Conservation (phyloP, 1,140 invertebrate genomes). For the Grapholita molesta region DNA sequence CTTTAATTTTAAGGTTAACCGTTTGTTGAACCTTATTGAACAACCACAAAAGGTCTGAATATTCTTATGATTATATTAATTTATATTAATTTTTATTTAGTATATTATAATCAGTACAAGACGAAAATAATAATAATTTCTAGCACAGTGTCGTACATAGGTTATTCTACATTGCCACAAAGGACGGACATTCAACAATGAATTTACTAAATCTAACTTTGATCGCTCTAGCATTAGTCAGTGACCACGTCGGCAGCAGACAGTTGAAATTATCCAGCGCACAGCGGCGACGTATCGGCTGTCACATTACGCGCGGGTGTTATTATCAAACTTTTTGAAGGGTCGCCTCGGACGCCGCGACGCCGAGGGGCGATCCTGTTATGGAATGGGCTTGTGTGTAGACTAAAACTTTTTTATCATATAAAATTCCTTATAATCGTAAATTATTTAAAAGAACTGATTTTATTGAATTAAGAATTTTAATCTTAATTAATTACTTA, state of each 20-base stretch:
- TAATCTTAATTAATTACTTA: too few relatives aligned
- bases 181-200: neutral
- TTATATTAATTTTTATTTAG: too few relatives aligned
- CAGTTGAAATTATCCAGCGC: slow-evolving; percentile 60
- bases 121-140: too few relatives aligned
- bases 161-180: neutral
- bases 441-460: too few relatives aligned
- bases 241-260: slow-evolving; percentile 14
- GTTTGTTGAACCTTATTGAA: too few relatives aligned
- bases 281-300: slow-evolving; percentile 72
- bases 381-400: slow-evolving; percentile 34
- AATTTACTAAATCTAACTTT: neutral
- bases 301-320: slow-evolving; percentile 73
- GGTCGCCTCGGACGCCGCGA: slow-evolving; percentile 68
- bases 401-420: neutral
- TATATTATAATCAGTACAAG: too few relatives aligned
- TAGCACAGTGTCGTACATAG: too few relatives aligned
- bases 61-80: too few relatives aligned
- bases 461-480: too few relatives aligned
- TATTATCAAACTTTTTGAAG: slow-evolving; percentile 77
- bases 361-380: slow-evolving; percentile 43
- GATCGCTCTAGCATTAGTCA: slow-evolving; percentile 19
- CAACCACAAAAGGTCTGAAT: too few relatives aligned
- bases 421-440: too few relatives aligned
- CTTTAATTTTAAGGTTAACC: too few relatives aligned